Evolutionary conservation across 2,888 invertebrate genomes (phyloP), one percentile per base, ranked within the genome.

Genomic region (Xanthostigma xanthostigma): DNA sequence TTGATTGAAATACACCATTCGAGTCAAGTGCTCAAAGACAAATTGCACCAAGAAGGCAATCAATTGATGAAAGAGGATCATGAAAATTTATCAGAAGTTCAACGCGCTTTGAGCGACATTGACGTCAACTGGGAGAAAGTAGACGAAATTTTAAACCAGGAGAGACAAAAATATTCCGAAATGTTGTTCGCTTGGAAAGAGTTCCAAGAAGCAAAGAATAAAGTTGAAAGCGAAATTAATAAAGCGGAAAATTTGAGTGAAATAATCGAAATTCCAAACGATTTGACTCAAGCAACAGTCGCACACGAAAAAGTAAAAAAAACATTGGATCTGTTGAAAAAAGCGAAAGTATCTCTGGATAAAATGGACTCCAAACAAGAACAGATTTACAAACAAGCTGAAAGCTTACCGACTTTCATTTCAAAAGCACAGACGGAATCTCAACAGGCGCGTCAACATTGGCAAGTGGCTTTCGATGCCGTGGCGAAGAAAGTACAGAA

Each of bases 71-170:
- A 84, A 60, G 82, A 86, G 68, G 84, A 93, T 66, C 81, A 86
- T 59, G 76, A 80, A 46, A 85, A 85, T 55, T 81, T 85, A 65
- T 80, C 84, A 0, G 76, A 79, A 1, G 81, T 91, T 51, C 91
- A 92, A 65, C 84, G 84, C 56, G 79, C 81, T 43, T 66, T 92
- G 1, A 73, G 87, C 1, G 76, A 83, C 1, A 76, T 87, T 40
- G 90, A 91, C 59, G 77, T 81, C 48, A 81, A 81, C 54, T 91
- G 86, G 79, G 89, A 89, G 61, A 81, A 82, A 64, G 70, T 86
- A 1, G 81, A 81, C 46, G 82, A 86, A 54, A 72, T 79, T 46
- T 76, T 90, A 17, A 75, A 76, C 48, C 84, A 86, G 50, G 80
- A 84, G 49, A 81, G 82, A 58, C 76, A 82, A 55, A 84, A 81